A percentile compares a stretch with the other conserved stretches of the same genome.
phyloP scores from a whole-genome alignment of 2,888 invertebrate genomes.

The Nomada ferruginata region DNA sequence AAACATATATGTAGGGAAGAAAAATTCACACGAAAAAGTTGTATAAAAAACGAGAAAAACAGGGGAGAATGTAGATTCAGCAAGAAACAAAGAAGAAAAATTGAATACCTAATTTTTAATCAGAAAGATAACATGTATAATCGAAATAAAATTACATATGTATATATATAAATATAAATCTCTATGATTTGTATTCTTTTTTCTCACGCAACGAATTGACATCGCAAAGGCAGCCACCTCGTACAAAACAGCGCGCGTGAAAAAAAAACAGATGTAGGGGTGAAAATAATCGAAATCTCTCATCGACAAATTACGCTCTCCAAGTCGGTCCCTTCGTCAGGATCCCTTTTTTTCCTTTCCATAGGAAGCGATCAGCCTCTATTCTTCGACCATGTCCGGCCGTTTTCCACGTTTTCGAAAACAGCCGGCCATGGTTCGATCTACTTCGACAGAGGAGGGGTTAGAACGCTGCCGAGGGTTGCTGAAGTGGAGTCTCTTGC shows the following conservation, averaged over 20 bases:
- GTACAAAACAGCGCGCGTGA: background rate
- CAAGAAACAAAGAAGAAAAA: too few relatives aligned
- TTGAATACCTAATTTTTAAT: too few relatives aligned
- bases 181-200: too few relatives aligned
- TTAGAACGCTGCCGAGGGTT: conserved; percentile 53
- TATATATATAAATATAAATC: too few relatives aligned
- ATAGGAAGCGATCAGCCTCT: conserved; percentile 48
- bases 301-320: conserved; percentile 53
- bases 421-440: conserved; percentile 41
- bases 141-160: too few relatives aligned
- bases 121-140: too few relatives aligned
- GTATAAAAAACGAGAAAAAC: too few relatives aligned
- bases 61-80: too few relatives aligned
- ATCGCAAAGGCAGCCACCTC: background rate
- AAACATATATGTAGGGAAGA: too few relatives aligned
- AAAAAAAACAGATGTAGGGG: conserved; percentile 25
- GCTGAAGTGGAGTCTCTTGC: conserved; percentile 55
- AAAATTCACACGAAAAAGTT: too few relatives aligned
- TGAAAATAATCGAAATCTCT: conserved; percentile 35
- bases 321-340: conserved; percentile 25
- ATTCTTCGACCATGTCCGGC: conserved; percentile 48
- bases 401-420: conserved; percentile 62
- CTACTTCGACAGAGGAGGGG: conserved; percentile 38
- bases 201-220: background rate
- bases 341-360: conserved; percentile 22